Conservation (phyloP, 2,888 invertebrate genomes). For the Scaptomyza flava region DNA sequence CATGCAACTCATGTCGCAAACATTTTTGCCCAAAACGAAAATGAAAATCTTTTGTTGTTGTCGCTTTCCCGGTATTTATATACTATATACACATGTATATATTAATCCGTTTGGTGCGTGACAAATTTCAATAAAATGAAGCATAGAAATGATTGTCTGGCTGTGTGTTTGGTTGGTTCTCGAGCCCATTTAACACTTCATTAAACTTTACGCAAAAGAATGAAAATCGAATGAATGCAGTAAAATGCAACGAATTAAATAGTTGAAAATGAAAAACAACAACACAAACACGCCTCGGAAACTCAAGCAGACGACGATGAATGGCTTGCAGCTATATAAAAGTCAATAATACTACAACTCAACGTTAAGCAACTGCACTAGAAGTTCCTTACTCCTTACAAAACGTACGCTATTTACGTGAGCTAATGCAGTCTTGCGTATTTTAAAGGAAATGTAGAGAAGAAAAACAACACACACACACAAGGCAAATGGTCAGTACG, state of each 20-base stretch:
- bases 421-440: conserved; percentile 77
- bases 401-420: conserved; percentile 54
- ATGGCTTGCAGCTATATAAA: conserved; percentile 59
- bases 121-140: conserved; percentile 78
- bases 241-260: conserved; percentile 79
- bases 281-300: conserved; percentile 23
- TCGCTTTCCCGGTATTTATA: neutral
- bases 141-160: conserved; percentile 31
- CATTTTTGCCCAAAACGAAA: conserved; percentile 64
- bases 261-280: conserved; percentile 75
- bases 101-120: conserved; percentile 79
- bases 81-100: neutral
- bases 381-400: neutral
- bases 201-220: conserved; percentile 64
- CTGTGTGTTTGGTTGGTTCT: neutral
- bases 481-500: conserved; percentile 53
- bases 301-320: conserved; percentile 34
- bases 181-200: conserved; percentile 73
- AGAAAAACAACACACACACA: neutral
- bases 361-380: conserved; percentile 46
- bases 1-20: conserved; percentile 80
- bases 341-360: conserved; percentile 61
- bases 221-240: conserved; percentile 59
- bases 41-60: conserved; percentile 80
- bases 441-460: conserved; percentile 15